These are phyloP conservation scores for Hyposoter dolosus DNA, from an alignment of 2,888 invertebrate genomes.

Conservation along the genomic window DNA sequence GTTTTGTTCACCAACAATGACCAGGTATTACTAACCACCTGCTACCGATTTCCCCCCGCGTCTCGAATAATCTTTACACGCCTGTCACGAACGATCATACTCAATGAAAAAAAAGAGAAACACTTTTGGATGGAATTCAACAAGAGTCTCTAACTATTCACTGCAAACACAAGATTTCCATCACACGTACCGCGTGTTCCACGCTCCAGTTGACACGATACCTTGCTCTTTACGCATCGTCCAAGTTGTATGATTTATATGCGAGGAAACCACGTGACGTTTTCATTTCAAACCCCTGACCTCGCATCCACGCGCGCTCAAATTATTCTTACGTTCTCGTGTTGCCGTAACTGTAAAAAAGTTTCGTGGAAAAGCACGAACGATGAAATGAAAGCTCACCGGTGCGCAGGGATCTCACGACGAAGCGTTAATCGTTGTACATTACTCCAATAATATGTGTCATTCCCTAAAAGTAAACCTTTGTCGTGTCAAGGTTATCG, in stretches of 20 bases:
- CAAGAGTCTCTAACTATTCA: constrained; percentile 9
- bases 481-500: constrained; percentile 56
- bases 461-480: neutral
- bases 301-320: neutral
- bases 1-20: constrained; percentile 52
- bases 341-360: neutral
- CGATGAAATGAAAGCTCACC: constrained; percentile 7
- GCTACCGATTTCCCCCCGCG: constrained; percentile 35
- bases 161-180: constrained; percentile 39
- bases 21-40: constrained; percentile 41
- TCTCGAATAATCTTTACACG: constrained; percentile 12
- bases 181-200: constrained; percentile 18
- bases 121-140: constrained; percentile 45
- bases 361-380: neutral
- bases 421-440: neutral
- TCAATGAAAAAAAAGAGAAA: constrained; percentile 7
- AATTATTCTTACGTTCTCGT: neutral
- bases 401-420: neutral
- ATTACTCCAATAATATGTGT: neutral
- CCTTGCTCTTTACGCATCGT: neutral
- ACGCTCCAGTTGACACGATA: neutral
- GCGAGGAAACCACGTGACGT: neutral
- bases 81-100: constrained; percentile 33
- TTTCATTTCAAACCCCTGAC: neutral
- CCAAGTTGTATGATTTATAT: neutral